These are phyloP conservation scores for Incurvaria masculella DNA, from an alignment of 2,888 invertebrate species.

Conservation along the genomic window DNA sequence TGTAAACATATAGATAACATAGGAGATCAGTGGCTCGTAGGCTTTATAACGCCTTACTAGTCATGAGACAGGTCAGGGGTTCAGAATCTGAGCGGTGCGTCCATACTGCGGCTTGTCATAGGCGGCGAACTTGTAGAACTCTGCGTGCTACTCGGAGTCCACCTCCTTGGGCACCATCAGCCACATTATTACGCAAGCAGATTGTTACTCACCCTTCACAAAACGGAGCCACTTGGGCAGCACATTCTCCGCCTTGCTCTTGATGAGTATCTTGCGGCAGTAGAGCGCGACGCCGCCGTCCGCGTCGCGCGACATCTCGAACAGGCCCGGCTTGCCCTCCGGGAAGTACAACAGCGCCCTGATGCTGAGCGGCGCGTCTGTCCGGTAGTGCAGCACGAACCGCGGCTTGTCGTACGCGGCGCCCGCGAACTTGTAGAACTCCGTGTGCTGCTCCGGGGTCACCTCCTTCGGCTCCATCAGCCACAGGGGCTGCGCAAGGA, in stretches of 20 bases:
- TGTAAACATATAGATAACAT: constrained; percentile 20
- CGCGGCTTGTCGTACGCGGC: constrained; percentile 86
- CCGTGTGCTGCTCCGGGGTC: constrained; percentile 80
- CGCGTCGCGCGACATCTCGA: constrained; percentile 84
- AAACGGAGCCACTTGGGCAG: constrained; percentile 95
- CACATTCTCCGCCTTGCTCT: constrained; percentile 85
- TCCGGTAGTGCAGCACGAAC: constrained; percentile 88
- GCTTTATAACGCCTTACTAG: too few relatives aligned
- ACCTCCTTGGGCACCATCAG: too few relatives aligned
- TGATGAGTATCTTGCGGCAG: constrained; percentile 89
- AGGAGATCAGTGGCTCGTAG: background rate
- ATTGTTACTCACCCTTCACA: constrained; percentile 67
- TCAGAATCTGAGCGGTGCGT: too few relatives aligned
- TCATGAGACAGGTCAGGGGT: too few relatives aligned
- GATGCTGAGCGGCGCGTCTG: constrained; percentile 90
- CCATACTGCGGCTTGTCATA: too few relatives aligned
- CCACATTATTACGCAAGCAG: too few relatives aligned
- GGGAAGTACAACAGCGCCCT: constrained; percentile 91
- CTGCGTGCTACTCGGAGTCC: too few relatives aligned
- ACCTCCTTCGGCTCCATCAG: constrained; percentile 88
- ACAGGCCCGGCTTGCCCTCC: constrained; percentile 87
- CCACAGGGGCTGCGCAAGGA: constrained; percentile 76
- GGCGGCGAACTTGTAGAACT: too few relatives aligned
- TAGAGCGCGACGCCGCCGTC: constrained; percentile 88
- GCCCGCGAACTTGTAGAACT: constrained; percentile 89